These are phyloP conservation scores for Plemyria rubiginata DNA, from an alignment of 2,888 invertebrate genomes.

Conservation along the genomic window DNA sequence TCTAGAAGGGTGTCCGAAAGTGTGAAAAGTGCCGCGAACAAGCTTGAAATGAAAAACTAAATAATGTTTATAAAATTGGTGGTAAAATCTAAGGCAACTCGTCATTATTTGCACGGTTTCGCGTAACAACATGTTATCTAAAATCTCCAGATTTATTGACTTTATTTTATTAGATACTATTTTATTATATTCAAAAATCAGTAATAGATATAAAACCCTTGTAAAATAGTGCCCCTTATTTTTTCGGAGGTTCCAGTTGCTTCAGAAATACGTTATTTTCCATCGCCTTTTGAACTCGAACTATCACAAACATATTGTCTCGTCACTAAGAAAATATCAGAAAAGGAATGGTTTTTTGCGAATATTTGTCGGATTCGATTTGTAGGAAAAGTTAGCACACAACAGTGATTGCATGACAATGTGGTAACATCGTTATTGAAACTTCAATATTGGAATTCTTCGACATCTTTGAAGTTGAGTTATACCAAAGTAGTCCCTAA, in stretches of 20 bases:
- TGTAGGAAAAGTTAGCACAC: background rate
- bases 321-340: constrained; percentile 5
- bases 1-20: constrained; percentile 2
- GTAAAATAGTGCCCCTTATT: no score
- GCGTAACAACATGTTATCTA: no score
- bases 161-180: background rate
- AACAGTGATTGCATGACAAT: background rate
- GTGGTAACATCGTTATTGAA: background rate
- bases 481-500: constrained; percentile 23
- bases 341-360: background rate
- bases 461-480: background rate
- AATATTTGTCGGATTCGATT: background rate
- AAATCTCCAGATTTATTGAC: no score
- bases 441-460: constrained; percentile 18
- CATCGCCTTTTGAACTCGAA: constrained; percentile 1
- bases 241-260: background rate
- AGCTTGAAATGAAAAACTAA: constrained; percentile 55
- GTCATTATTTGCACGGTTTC: no score
- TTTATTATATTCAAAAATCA: no score
- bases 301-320: constrained; percentile 10
- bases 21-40: constrained; percentile 39
- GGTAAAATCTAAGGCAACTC: background rate
- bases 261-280: constrained; percentile 1
- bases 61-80: constrained; percentile 62
- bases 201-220: no score